phyloP scores from a whole-genome alignment of 2,797 vertebrate genomes.

The Halcyon leucocephala region DNA sequence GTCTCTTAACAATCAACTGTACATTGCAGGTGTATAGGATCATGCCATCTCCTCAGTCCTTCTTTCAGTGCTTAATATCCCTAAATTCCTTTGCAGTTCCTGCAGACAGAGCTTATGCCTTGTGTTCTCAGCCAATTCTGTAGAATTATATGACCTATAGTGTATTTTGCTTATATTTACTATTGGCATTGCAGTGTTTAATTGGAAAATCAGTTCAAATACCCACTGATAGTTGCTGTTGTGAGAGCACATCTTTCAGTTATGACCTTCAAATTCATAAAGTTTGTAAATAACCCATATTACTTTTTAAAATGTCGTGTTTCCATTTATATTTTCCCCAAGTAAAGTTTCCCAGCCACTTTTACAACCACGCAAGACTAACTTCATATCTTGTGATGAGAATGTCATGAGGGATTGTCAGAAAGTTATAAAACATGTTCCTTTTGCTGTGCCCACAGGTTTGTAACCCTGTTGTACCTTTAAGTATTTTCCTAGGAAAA shows the following conservation, averaged over 20 bases:
- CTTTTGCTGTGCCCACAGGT: not conserved
- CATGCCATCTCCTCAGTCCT: not conserved
- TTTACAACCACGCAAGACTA: not conserved
- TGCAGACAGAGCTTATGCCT: not conserved
- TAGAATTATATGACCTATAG: not conserved
- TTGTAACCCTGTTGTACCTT: not conserved
- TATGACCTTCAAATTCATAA: not conserved
- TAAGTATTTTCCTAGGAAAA: not conserved
- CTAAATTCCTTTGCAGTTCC: not conserved
- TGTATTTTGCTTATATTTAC: not conserved
- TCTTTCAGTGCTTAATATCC: not conserved
- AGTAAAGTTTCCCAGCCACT: not conserved
- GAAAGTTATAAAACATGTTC: not conserved
- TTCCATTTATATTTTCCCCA: slow-evolving; percentile 10
- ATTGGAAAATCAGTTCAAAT: not conserved
- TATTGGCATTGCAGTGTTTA: not conserved
- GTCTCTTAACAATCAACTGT: not conserved
- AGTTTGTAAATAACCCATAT: not conserved
- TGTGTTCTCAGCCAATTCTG: not conserved
- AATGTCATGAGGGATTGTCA: not conserved
- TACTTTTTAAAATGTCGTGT: not conserved
- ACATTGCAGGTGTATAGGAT: not conserved
- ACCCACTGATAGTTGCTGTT: not conserved
- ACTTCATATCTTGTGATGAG: not conserved
- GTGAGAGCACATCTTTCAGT: not conserved